Base-by-base conservation (phyloP, 2,113 vertebrate species). In the Ammodytes dubius region DNA sequence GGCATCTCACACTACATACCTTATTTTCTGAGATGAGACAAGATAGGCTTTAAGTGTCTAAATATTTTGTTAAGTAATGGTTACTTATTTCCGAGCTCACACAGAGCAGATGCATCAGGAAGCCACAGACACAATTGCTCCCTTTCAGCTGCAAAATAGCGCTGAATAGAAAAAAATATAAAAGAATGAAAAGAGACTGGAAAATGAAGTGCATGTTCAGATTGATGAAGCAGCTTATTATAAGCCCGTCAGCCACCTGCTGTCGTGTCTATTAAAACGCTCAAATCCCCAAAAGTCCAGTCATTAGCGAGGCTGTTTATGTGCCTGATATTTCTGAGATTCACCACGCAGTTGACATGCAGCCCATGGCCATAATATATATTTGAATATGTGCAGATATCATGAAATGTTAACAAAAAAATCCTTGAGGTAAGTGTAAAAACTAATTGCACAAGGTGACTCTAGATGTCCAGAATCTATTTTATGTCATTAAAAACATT, bases 171-270 rank as follows among this genome's bases (percentile, higher is more conserved):
- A 27, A 39, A 49, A 58, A 39, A 57, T 17, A 57, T 40, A 74
- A 53, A 12, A 43, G 11, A 67, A 12, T 39, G 11, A 67, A 58
- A 14, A 19, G 6, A 13, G 40, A 40, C 37, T 13, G 61, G 58
- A 79, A 69, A 72, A 79, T 46, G 11, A 70, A 60, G 49, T 47
- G 61, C 11, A 39, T 82, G 10, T 47, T 76, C 0, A 70, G 52
- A 81, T 11, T 70, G 50, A 84, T 67, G 43, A 74, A 78, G 19
- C 40, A n/a, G 65, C 52, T 82, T 69, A 70, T 79, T 72, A 60
- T 61, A 65, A 79, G 54, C 17, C 46, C 45, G 17, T 5, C 46
- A 64, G 77, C 71, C 42, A 61, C 73, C 81, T 78, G 60, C 64
- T 80, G 59, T 14, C 40, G 13, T 86, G n/a, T 35, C 49, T 65